Conservation (phyloP, 2,888 invertebrate species). For the Drosophila percnosoma region DNA sequence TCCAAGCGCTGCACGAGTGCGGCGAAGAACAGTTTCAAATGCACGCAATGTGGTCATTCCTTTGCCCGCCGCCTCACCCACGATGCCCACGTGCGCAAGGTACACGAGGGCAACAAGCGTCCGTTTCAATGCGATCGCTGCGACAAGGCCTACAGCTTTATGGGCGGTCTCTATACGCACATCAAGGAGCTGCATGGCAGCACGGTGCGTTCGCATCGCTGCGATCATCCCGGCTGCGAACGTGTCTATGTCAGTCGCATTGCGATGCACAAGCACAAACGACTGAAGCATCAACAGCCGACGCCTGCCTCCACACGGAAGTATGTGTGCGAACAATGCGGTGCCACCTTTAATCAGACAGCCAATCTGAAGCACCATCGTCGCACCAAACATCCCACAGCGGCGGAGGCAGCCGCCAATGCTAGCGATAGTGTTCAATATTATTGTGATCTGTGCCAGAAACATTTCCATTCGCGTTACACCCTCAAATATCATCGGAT, state of each 20-base stretch:
- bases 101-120: constrained; percentile 79
- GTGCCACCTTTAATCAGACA: constrained; percentile 82
- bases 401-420: constrained; percentile 65
- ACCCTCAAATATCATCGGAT: constrained; percentile 78
- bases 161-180: constrained; percentile 82
- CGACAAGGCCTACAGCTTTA: constrained; percentile 80
- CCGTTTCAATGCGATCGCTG: constrained; percentile 81
- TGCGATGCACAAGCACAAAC: constrained; percentile 82
- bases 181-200: constrained; percentile 79
- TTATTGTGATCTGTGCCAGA: constrained; percentile 76
- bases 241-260: constrained; percentile 81
- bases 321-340: constrained; percentile 82
- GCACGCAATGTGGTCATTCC: constrained; percentile 71
- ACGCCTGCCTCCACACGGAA: constrained; percentile 50
- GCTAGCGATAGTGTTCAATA: constrained; percentile 59
- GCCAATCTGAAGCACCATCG: constrained; percentile 82
- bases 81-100: constrained; percentile 78
- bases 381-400: constrained; percentile 79
- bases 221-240: constrained; percentile 76
- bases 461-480: constrained; percentile 80
- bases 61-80: constrained; percentile 79
- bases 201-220: constrained; percentile 71
- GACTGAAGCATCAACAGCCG: constrained; percentile 72
- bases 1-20: not conserved
- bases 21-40: constrained; percentile 68